phyloP scores from a whole-genome alignment of 1,140 invertebrate species.

The Conus ventricosus region DNA sequence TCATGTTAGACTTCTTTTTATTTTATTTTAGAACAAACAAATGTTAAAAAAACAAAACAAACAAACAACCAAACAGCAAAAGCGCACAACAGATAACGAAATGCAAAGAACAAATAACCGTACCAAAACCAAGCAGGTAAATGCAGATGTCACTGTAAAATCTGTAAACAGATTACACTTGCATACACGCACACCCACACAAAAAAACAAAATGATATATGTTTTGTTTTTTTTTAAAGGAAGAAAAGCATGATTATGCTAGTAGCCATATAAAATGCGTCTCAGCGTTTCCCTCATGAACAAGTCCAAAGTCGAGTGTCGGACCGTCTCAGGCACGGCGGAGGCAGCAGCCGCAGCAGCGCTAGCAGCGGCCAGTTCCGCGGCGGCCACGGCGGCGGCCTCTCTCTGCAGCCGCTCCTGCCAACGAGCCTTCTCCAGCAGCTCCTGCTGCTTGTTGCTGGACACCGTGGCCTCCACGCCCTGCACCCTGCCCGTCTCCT shows the following conservation, averaged over 20 bases:
- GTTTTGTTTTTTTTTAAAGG: no score
- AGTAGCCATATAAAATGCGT: slow-evolving; percentile 25
- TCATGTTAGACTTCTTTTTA: no score
- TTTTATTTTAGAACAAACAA: no score
- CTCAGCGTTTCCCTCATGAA: slow-evolving; percentile 24
- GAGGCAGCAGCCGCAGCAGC: neutral
- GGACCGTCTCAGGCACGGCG: neutral
- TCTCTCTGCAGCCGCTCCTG: slow-evolving; percentile 9
- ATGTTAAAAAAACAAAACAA: no score
- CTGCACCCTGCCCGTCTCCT: neutral
- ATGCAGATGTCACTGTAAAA: no score
- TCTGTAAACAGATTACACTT: no score
- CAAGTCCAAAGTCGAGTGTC: neutral
- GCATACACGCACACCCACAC: no score
- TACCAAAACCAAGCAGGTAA: no score
- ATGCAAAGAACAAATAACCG: no score
- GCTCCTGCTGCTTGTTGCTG: slow-evolving; percentile 22
- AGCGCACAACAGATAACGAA: no score
- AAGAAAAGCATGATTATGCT: neutral
- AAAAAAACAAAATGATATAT: neutral
- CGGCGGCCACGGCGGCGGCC: neutral
- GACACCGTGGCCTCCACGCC: neutral
- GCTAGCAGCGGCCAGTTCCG: neutral
- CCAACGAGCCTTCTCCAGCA: slow-evolving; percentile 25
- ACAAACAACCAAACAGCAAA: no score